Percentiles rank a stretch among this genome's conserved stretches.
These are phyloP conservation scores for Eupsittula cactorum DNA, from an alignment of 2,113 vertebrate species.

Conservation along the genomic window DNA sequence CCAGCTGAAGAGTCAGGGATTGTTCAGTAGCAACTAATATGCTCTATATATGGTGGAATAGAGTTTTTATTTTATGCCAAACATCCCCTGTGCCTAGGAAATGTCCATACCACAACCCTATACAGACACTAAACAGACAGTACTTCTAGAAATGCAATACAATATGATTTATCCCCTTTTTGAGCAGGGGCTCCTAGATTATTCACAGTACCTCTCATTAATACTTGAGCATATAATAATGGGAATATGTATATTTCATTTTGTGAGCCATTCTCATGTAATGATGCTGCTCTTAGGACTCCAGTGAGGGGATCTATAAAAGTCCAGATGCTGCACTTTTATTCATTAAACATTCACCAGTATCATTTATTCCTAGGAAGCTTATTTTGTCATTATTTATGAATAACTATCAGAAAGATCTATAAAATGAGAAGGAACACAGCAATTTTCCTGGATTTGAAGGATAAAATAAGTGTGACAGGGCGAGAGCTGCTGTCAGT, in stretches of 20 bases:
- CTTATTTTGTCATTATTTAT: slow-evolving; percentile 22
- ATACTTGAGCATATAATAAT: slow-evolving; percentile 15
- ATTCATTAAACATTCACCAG: not conserved
- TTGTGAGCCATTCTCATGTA: not conserved
- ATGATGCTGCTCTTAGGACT: not conserved
- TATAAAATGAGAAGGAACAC: not conserved
- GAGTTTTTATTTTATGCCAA: not conserved
- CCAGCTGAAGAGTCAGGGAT: not conserved
- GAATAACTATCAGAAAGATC: not conserved
- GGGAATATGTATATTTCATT: slow-evolving; percentile 37
- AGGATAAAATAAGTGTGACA: not conserved
- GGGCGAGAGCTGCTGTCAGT: not conserved
- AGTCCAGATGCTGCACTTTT: not conserved
- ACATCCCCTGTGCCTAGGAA: not conserved
- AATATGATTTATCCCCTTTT: not conserved
- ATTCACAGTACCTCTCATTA: slow-evolving; percentile 28
- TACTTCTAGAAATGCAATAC: not conserved
- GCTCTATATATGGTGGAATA: fast-evolving
- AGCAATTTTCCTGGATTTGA: not conserved
- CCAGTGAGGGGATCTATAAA: not conserved
- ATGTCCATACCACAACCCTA: not conserved
- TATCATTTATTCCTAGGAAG: not conserved
- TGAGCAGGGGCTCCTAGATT: not conserved
- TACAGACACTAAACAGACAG: not conserved
- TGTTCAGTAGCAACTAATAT: not conserved